A percentile compares a stretch with the other conserved stretches of the same genome.
phyloP scores from a whole-genome alignment of 2,888 invertebrate genomes.

The Melanotus villosus region DNA sequence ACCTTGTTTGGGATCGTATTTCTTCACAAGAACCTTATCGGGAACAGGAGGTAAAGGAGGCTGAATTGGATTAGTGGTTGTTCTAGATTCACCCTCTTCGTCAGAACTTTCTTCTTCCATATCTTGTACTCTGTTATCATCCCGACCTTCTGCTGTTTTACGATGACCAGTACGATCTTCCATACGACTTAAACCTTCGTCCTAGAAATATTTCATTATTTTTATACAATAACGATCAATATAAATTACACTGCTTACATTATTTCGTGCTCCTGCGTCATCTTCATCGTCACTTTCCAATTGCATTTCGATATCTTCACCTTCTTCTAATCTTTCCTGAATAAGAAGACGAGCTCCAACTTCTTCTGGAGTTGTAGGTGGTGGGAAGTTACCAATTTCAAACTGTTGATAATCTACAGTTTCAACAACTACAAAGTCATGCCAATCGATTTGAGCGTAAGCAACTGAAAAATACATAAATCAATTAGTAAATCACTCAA shows the following conservation, averaged over 20 bases:
- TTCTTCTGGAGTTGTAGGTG: constrained; percentile 97
- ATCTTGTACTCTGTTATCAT: constrained; percentile 82
- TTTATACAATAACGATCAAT: neutral
- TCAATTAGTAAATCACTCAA: constrained; percentile 7
- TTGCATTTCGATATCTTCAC: constrained; percentile 91
- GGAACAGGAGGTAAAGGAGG: constrained; percentile 87
- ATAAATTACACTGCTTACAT: too few species aligned
- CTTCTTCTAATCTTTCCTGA: constrained; percentile 85
- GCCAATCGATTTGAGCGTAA: constrained; percentile 99
- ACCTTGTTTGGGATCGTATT: constrained; percentile 95
- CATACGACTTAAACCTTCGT: constrained; percentile 77
- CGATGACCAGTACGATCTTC: constrained; percentile 74
- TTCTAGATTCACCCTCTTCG: constrained; percentile 69
- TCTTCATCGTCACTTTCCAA: constrained; percentile 85
- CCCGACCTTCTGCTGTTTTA: constrained; percentile 65
- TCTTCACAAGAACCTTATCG: constrained; percentile 95
- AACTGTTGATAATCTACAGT: constrained; percentile 99
- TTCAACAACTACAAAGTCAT: constrained; percentile 99
- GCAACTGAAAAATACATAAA: constrained; percentile 79
- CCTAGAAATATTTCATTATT: constrained; percentile 51
- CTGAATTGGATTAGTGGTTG: constrained; percentile 68
- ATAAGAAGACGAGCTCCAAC: constrained; percentile 95
- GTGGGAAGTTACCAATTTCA: constrained; percentile 96
- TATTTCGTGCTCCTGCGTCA: constrained; percentile 54
- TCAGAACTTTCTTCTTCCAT: constrained; percentile 93